Conservation (phyloP, 2,888 invertebrate genomes). For the Apomyelois bistriatella region DNA sequence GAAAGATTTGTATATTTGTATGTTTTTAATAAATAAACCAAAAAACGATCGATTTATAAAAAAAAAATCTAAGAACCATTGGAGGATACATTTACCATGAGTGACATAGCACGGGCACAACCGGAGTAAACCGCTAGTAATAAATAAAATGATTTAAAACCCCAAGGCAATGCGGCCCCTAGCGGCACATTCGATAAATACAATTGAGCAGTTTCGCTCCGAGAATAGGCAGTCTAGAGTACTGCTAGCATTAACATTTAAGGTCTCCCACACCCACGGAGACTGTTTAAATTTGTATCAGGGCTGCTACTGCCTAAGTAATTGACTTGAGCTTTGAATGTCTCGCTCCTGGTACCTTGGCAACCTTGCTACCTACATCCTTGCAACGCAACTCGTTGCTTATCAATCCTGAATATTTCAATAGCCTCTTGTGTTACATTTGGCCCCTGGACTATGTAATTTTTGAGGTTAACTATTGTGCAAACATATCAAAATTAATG, state of each 20-base stretch:
- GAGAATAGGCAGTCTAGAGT: neutral
- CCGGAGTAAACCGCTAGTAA: no score
- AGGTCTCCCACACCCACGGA: neutral
- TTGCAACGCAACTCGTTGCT: neutral
- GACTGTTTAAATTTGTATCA: neutral
- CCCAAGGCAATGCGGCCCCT: neutral
- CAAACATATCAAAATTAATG: no score
- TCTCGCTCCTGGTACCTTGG: neutral
- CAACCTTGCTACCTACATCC: neutral
- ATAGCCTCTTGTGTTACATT: neutral
- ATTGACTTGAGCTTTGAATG: neutral
- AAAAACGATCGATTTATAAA: no score
- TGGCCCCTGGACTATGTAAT: neutral
- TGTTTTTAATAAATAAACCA: no score
- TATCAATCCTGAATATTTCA: neutral
- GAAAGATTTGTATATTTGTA: no score
- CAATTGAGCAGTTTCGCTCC: neutral
- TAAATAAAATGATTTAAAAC: neutral
- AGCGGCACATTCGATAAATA: neutral
- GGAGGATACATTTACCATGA: no score
- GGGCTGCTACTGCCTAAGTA: conserved; percentile 11
- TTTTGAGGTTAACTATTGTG: neutral
- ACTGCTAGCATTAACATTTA: neutral
- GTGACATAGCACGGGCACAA: no score
- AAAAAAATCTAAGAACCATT: no score